Evolutionary conservation across 2,888 invertebrate genomes (phyloP).

Genomic region (Lingula anatina): DNA sequence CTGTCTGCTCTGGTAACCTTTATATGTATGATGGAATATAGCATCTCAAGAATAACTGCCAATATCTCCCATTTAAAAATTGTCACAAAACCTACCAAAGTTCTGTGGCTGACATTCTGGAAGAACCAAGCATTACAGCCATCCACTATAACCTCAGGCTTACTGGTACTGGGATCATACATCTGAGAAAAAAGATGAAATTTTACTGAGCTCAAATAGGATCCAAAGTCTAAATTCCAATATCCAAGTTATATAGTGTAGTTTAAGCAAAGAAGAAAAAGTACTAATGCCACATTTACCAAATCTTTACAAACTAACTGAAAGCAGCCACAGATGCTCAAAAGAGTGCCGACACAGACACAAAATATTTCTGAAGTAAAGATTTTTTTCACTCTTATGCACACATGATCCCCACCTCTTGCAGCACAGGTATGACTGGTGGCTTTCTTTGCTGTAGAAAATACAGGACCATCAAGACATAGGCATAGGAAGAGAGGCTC

Average conservation of each 20-base stretch:
- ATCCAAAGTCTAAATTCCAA: no score
- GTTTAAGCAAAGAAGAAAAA: no score
- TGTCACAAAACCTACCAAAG: no score
- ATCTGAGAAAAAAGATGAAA: constrained; percentile 17
- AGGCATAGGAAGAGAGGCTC: constrained; percentile 61
- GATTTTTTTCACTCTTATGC: no score
- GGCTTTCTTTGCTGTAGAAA: constrained; percentile 58
- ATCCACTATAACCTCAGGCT: constrained; percentile 52
- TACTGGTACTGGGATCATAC: constrained; percentile 20
- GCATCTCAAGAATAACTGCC: constrained; percentile 35
- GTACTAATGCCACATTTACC: no score
- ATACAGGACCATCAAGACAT: constrained; percentile 59
- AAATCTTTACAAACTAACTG: no score
- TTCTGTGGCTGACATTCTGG: constrained; percentile 49
- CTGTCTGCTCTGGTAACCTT: neutral
- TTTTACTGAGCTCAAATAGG: neutral
- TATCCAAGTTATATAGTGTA: no score
- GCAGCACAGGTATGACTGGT: constrained; percentile 60
- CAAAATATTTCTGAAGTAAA: no score
- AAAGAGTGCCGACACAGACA: no score
- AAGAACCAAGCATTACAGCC: constrained; percentile 59
- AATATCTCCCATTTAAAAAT: no score
- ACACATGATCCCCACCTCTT: constrained; percentile 57
- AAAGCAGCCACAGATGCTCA: no score
- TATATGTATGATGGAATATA: neutral